Evolutionary conservation across 2,797 vertebrate species (phyloP), one percentile per base, ranked within the genome.

Genomic region (Anguilla marmorata): DNA sequence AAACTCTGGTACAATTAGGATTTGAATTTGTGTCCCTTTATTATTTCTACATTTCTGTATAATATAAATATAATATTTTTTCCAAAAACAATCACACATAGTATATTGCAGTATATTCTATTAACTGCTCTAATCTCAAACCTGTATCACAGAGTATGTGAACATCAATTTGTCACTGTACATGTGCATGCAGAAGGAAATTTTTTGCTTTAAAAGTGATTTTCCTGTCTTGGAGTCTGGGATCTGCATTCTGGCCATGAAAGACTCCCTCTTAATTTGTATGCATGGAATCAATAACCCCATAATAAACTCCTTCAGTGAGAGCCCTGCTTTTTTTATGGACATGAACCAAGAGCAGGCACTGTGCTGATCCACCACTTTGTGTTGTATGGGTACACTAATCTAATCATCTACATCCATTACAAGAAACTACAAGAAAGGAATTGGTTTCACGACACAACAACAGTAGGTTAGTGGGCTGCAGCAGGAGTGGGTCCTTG

Each of bases 381-480:
- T 33, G 27, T 72, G 69, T 33, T 27, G 27, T 72, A 14, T 33
- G 27, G 27, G 69, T 27, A 33, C 69, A 72, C 69, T 72, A 72
- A 72, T 72, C 69, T 72, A 72, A 72, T 72, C 69, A 72, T 72
- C n/a, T 72, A 27, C n/a, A 33, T 33, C 69, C 69, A 72, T 72
- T 72, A 72, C 69, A 72, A 72, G 69, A 72, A 72, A 27, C 21
- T 66, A 66, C 60, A 66, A 66, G 60, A 6, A n/a, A 66, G 24
- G 60, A 66, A 66, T 66, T 66, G 60, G 60, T 66, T 24, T 66
- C 60, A n/a, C n/a, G 21, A 66, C 60, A 66, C 60, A 66, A 66
- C 16, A 60, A 21, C 60, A 21, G 21, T 7, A n/a, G 24, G n/a
- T 72, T 72, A 72, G 69, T 69, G 63, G 33, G 69, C 69, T 30